Conservation (phyloP, 2,797 vertebrate species). For the Australoheros facetus region DNA sequence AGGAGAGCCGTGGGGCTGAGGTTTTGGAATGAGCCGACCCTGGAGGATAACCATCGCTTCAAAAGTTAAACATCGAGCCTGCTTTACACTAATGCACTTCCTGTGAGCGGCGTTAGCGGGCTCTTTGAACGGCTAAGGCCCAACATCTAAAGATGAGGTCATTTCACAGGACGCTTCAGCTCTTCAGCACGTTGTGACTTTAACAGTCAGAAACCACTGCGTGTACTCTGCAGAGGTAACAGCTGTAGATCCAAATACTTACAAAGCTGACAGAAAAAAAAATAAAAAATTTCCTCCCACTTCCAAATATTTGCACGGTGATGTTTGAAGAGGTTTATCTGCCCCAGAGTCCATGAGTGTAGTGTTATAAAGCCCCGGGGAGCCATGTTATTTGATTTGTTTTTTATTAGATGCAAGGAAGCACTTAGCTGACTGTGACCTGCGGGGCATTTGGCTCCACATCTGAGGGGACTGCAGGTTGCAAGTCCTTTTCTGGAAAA, state of each 20-base stretch:
- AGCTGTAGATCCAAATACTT: not conserved
- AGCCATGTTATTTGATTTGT: slow-evolving; percentile 72
- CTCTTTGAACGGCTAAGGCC: slow-evolving; percentile 62
- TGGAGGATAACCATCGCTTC: slow-evolving; percentile 43
- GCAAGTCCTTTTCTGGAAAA: slow-evolving; percentile 32
- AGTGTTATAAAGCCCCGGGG: slow-evolving; percentile 61
- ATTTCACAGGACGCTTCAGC: slow-evolving; percentile 55
- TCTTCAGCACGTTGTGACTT: slow-evolving; percentile 18
- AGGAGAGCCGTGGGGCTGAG: slow-evolving; percentile 11
- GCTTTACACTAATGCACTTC: slow-evolving; percentile 57
- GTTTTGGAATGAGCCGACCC: slow-evolving; percentile 39
- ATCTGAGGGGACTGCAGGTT: slow-evolving; percentile 63
- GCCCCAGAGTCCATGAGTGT: slow-evolving; percentile 59
- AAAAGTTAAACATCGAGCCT: slow-evolving; percentile 79
- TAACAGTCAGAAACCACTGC: not conserved
- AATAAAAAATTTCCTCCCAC: slow-evolving; percentile 31
- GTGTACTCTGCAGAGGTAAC: not conserved
- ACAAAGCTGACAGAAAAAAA: not conserved
- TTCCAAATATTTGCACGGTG: slow-evolving; percentile 44
- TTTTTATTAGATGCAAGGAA: slow-evolving; percentile 78
- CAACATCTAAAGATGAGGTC: slow-evolving; percentile 56
- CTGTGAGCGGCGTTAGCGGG: slow-evolving; percentile 38
- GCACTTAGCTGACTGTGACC: slow-evolving; percentile 70
- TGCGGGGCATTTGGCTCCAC: slow-evolving; percentile 68
- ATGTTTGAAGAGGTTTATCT: slow-evolving; percentile 60